A percentile compares a stretch with the other conserved stretches of the same genome.
Evolutionary conservation across 2,888 invertebrate genomes (phyloP).

Genomic region (Punctoribates punctum): DNA sequence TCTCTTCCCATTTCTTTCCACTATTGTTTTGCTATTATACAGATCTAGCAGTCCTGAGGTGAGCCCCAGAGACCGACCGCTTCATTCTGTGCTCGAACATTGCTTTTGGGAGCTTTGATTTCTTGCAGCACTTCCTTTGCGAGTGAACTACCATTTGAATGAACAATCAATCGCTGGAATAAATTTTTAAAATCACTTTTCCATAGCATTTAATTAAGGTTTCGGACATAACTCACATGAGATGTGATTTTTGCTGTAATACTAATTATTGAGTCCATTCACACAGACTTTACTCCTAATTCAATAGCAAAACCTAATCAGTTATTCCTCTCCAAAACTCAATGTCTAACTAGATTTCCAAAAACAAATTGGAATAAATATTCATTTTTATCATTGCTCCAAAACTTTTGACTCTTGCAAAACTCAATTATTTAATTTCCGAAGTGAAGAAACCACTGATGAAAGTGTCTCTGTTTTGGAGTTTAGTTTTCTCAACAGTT

Average conservation of each 20-base stretch:
- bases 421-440: slow-evolving; percentile 14
- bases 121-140: neutral
- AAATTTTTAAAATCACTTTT: slow-evolving; percentile 13
- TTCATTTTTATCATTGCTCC: neutral
- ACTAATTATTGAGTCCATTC: slow-evolving; percentile 13
- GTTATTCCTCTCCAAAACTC: neutral
- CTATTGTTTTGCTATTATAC: slow-evolving; percentile 6
- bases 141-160: neutral
- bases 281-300: neutral
- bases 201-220: neutral
- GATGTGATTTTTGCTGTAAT: neutral
- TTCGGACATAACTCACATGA: neutral
- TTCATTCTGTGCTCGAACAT: neutral
- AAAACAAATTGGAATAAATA: neutral
- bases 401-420: neutral
- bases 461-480: neutral
- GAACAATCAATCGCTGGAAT: neutral
- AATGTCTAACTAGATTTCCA: neutral
- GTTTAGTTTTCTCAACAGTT: neutral
- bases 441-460: neutral
- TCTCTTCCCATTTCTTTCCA: neutral
- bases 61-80: slow-evolving; percentile 17
- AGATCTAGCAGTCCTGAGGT: slow-evolving; percentile 23
- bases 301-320: neutral
- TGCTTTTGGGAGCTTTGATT: slow-evolving; percentile 6